Base-by-base conservation (phyloP, 2,797 vertebrate genomes). In the Malacoraja senta region DNA sequence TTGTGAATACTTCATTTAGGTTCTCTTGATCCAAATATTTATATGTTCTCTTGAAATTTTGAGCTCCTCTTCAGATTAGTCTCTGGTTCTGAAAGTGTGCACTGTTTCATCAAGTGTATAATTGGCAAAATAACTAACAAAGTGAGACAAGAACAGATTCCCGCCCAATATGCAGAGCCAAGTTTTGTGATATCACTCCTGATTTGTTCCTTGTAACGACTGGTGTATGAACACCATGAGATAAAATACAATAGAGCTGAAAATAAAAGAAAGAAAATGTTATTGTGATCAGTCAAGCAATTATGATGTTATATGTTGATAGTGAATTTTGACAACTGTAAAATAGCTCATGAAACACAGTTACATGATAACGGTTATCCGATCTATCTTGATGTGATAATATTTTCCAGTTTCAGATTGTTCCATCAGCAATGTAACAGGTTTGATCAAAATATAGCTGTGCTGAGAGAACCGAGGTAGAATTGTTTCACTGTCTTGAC, bases 201-300 rank as follows among this genome's bases (percentile, higher is more conserved):
- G 90, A 97, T 97, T 86, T 97, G 96, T 8, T 94, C 93, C 88
- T 35, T 90, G 93, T 97, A 95, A 76, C 97, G 95, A 93, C 95
- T 94, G 12, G 97, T 97, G 94, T 97, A 98, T 86, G 97, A 93
- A 9, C 95, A 95, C 97, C 97, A 97, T 94, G 95, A 95, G 38
- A 98, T 94, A 93, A 97, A 95, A 94, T 97, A 97, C 94, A 97
- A 97, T 93, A 97, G 96, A 88, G 97, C 97, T 97, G 95, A 15
- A 78, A 72, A 84, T 10, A 80, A 93, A 24, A 83, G 93, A 94
- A 93, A 53, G 29, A 21, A 80, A 72, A 91, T 8, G 24, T 86
- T 29, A 68, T 8, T 17, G 65, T 88, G n/a, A 65, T 21, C 53
- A 53, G 38, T 74, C 72, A 29, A 53, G 38, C 4, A 53, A 15